Evolutionary conservation across 1,140 invertebrate genomes (phyloP).

Genomic region (Ectropis grisescens): DNA sequence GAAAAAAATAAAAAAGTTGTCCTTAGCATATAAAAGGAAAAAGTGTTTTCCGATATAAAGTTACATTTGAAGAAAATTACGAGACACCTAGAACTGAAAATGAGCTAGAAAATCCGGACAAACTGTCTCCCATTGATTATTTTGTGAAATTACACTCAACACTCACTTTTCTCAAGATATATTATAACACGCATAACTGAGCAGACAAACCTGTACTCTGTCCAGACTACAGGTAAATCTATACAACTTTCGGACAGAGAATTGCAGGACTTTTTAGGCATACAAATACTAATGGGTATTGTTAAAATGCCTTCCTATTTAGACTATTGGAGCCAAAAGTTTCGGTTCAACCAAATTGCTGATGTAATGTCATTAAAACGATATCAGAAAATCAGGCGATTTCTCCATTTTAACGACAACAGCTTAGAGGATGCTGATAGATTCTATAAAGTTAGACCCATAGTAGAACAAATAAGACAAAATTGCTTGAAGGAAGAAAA

Average conservation of each 20-base stretch:
- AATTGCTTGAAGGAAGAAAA: not conserved
- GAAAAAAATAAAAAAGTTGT: constrained; percentile 8
- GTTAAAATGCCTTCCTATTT: constrained; percentile 16
- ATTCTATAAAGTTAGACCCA: not conserved
- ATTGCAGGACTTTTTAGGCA: constrained; percentile 8
- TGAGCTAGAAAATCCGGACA: too few species aligned
- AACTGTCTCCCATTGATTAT: not conserved
- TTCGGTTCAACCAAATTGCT: constrained; percentile 8
- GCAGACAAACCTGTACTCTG: constrained; percentile 14
- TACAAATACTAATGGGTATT: constrained; percentile 16
- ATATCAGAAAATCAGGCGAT: constrained; percentile 5
- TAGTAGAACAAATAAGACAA: not conserved
- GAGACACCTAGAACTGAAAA: too few species aligned
- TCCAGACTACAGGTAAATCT: constrained; percentile 1
- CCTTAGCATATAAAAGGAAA: constrained; percentile 12
- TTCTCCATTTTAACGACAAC: not conserved
- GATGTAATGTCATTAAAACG: constrained; percentile 13
- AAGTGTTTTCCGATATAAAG: constrained; percentile 11
- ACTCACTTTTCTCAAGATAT: constrained; percentile 11
- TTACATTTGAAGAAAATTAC: constrained; percentile 11
- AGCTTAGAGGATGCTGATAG: not conserved
- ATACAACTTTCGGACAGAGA: constrained; percentile 7
- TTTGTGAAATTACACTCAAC: constrained; percentile 1
- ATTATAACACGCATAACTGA: constrained; percentile 9
- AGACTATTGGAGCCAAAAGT: constrained; percentile 12